These are phyloP conservation scores for Rhizomys pruinosus DNA, from an alignment of 2,113 vertebrate species.

Conservation along the genomic window DNA sequence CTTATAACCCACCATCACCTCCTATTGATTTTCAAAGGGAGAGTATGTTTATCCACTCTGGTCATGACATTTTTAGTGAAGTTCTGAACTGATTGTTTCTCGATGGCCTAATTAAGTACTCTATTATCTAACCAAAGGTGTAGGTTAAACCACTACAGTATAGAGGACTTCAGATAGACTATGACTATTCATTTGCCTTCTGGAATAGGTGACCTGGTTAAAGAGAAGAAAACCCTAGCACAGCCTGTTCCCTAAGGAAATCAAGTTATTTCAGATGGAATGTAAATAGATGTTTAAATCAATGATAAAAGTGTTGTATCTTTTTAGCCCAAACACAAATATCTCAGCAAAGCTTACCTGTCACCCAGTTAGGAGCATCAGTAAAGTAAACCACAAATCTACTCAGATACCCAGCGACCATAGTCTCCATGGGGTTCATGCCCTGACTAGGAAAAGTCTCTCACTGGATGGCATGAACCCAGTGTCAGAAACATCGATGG, in stretches of 20 bases:
- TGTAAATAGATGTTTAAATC: conserved; percentile 20
- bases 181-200: neutral
- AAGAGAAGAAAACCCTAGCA: neutral
- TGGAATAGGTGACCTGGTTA: neutral
- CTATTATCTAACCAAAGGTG: neutral
- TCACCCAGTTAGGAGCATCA: neutral
- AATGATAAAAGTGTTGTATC: neutral
- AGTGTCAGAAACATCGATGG: neutral
- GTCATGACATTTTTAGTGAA: neutral
- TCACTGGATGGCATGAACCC: neutral
- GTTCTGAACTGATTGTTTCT: neutral
- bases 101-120: neutral
- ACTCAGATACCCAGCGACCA: no score
- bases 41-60: neutral
- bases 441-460: neutral
- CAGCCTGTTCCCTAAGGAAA: neutral
- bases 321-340: neutral
- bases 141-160: neutral
- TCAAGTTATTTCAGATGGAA: neutral
- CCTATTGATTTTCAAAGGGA: neutral
- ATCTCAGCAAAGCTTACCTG: neutral
- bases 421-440: neutral
- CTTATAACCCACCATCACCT: neutral
- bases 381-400: neutral
- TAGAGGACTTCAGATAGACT: neutral